Percentiles rank a stretch among this genome's conserved stretches.
These are phyloP conservation scores for Drosophila paranaensis DNA, from an alignment of 2,888 invertebrate genomes.

Conservation along the genomic window DNA sequence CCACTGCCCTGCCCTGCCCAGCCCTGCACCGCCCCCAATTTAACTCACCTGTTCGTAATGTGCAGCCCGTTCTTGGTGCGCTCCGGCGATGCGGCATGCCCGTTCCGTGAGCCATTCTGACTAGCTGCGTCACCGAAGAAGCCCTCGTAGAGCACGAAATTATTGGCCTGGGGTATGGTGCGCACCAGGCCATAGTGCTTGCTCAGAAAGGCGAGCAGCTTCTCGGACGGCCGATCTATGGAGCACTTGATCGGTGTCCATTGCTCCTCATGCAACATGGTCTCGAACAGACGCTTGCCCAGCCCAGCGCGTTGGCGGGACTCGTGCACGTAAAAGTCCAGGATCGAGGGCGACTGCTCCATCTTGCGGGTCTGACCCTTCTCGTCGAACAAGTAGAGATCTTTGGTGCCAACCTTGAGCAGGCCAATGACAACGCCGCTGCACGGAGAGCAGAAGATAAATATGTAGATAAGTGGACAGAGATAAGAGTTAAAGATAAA, in stretches of 20 bases:
- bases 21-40: conserved; percentile 9
- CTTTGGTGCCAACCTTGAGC: conserved; percentile 95
- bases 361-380: conserved; percentile 90
- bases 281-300: conserved; percentile 93
- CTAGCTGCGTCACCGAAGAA: conserved; percentile 87
- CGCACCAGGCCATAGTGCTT: conserved; percentile 90
- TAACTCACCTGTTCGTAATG: conserved; percentile 83
- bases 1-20: conserved; percentile 19
- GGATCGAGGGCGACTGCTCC: conserved; percentile 92
- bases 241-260: conserved; percentile 91
- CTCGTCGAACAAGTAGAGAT: conserved; percentile 93
- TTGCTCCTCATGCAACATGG: conserved; percentile 92
- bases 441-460: conserved; percentile 10
- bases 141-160: conserved; percentile 93
- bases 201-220: conserved; percentile 92
- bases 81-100: conserved; percentile 57
- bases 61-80: conserved; percentile 74
- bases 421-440: conserved; percentile 93
- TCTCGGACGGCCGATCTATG: conserved; percentile 96
- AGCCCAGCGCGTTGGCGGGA: conserved; percentile 93
- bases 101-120: conserved; percentile 47
- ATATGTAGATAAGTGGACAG: neutral
- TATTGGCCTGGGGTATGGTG: conserved; percentile 93
- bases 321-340: conserved; percentile 96
- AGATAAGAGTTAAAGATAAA: neutral